Conservation (phyloP, 2,113 vertebrate genomes). For the Picathartes gymnocephalus region DNA sequence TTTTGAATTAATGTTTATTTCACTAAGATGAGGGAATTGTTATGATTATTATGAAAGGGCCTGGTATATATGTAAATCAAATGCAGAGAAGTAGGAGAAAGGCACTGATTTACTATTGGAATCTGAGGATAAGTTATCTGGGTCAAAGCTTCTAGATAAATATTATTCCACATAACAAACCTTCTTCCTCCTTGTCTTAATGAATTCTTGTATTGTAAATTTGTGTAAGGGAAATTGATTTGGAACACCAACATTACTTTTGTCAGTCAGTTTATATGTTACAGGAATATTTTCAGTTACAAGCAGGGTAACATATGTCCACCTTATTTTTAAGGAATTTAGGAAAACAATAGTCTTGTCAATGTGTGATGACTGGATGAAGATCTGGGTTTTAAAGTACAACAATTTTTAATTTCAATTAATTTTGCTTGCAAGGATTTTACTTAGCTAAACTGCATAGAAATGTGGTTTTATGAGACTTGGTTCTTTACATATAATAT, state of each 20-base stretch:
- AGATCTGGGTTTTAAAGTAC: background rate
- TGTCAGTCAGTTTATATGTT: background rate
- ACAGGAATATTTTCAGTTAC: background rate
- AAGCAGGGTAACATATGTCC: background rate
- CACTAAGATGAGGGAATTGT: slow-evolving; percentile 18
- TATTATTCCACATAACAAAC: background rate
- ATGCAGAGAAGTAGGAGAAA: background rate
- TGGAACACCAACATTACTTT: background rate
- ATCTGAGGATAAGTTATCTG: background rate
- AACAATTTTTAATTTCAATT: background rate
- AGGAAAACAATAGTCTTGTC: background rate
- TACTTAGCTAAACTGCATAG: background rate
- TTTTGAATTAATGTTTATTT: slow-evolving; percentile 9
- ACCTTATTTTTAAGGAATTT: background rate
- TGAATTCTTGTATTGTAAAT: background rate
- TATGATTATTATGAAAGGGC: background rate
- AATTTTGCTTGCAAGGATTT: background rate
- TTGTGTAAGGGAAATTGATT: background rate
- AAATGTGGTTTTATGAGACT: background rate
- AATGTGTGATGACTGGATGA: background rate
- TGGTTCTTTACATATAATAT: background rate
- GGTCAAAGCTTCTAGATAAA: slow-evolving; percentile 16
- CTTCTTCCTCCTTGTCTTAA: background rate
- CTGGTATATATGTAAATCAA: slow-evolving; percentile 3
- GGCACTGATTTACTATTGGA: background rate